Base-by-base conservation (phyloP, 2,113 vertebrate genomes). In the Vulpes vulpes region DNA sequence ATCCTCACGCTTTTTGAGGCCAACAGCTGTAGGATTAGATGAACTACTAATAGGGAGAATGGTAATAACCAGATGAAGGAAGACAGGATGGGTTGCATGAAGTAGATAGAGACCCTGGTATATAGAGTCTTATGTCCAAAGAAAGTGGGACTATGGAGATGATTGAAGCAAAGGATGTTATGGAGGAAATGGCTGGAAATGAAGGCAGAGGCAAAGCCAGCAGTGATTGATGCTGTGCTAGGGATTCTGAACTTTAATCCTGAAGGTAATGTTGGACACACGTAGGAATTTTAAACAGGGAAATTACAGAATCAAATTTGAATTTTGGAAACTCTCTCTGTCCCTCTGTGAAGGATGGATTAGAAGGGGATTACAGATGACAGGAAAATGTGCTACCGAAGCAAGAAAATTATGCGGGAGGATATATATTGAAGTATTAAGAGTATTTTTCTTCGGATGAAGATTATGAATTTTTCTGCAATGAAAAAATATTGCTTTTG, bases 231-330 rank as follows among this genome's bases (percentile, higher is more conserved):
- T 69, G 57, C 38, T 8, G 20, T 30, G 22, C 30, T 59, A 0
- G 79, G 11, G 59, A 49, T 64, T 97, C 35, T 60, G 65, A 94
- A 69, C 73, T 97, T 64, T 49, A 86, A 88, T 80, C 35, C 65
- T 27, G 30, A 95, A 85, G 78, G n/a, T 17, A 60, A 0, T 22
- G 17, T 85, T 85, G 38, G 35, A 69, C 57, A 22, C 30, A 83
- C 55, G 78, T 6, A 43, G 65, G 27, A 25, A 62, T 82, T 97
- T 96, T 94, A 84, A 95, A 38, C 19, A 79, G 73, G 51, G 51
- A 94, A 94, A 69, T 76, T 82, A 67, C 11, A 91, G 43, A 92
- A 53, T 95, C 25, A 14, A 30, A 76, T 53, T 89, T 96, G 84
- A 79, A 43, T 91, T 73, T 78, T 80, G 60, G 74, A 91, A 10